These are phyloP conservation scores for Xiphorhynchus erythropygius DNA, from an alignment of 2,797 vertebrate species.

Conservation along the genomic window DNA sequence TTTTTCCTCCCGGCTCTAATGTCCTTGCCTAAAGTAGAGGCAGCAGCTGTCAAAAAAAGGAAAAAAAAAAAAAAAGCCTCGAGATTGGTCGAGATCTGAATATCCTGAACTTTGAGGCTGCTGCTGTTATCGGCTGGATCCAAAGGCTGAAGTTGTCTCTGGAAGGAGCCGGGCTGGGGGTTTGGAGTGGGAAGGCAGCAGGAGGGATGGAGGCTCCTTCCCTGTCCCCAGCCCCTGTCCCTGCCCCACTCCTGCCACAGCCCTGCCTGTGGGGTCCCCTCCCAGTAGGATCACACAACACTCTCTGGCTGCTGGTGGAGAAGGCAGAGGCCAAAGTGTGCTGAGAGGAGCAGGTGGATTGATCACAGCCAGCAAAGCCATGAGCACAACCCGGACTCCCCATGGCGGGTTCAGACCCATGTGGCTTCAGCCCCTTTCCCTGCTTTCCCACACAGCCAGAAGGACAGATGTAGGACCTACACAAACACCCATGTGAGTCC, in stretches of 20 bases:
- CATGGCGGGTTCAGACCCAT: rapidly evolving
- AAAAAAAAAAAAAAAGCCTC: background rate
- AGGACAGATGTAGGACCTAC: rapidly evolving
- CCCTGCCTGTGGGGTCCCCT: background rate
- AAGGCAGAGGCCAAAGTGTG: background rate
- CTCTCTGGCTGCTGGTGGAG: rapidly evolving
- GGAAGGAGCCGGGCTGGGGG: background rate
- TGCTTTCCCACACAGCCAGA: background rate
- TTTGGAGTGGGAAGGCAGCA: rapidly evolving
- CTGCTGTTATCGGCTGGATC: background rate
- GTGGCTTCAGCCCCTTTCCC: background rate
- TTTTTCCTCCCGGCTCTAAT: slow-evolving; percentile 67
- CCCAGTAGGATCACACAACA: background rate
- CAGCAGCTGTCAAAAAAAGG: slow-evolving; percentile 52
- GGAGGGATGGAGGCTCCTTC: background rate
- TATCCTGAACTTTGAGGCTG: slow-evolving; percentile 43
- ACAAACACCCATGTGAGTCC: background rate
- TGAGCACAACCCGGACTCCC: background rate
- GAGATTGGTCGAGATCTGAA: slow-evolving; percentile 55
- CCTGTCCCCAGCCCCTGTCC: background rate
- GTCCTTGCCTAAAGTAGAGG: slow-evolving; percentile 78
- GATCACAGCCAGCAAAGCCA: rapidly evolving
- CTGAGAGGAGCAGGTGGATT: background rate
- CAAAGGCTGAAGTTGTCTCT: background rate
- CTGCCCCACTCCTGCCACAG: background rate